A percentile compares a stretch with the other conserved stretches of the same genome.
Conservation (phyloP, 2,797 vertebrate genomes). For the Gastrophryne carolinensis region DNA sequence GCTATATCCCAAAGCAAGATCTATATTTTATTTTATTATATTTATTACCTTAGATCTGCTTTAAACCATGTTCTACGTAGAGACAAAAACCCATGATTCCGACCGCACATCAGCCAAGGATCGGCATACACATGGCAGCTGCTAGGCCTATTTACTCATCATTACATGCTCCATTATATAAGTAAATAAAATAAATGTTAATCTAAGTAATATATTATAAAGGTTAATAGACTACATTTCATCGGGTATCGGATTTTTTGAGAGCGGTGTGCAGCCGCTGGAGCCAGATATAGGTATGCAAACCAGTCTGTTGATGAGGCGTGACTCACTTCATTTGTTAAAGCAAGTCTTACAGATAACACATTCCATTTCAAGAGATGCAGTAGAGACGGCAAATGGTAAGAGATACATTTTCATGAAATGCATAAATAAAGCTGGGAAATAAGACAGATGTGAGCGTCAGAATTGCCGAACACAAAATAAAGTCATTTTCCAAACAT, state of each 20-base stretch:
- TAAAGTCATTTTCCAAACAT: not conserved
- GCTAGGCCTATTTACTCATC: not conserved
- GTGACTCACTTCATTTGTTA: not conserved
- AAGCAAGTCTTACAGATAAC: not conserved
- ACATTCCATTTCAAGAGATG: not conserved
- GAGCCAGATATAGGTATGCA: not conserved
- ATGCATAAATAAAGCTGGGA: not conserved
- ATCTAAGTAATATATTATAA: not conserved
- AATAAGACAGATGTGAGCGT: not conserved
- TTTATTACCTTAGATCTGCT: no score
- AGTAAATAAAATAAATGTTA: not conserved
- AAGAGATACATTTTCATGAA: not conserved
- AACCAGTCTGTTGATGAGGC: not conserved
- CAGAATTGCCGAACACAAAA: not conserved
- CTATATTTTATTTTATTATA: no score
- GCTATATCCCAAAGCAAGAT: no score
- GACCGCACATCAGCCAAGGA: no score
- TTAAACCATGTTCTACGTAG: no score
- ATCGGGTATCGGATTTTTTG: no score
- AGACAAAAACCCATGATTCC: no score
- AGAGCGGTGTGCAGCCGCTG: not conserved
- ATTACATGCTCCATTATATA: not conserved
- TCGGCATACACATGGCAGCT: not conserved
- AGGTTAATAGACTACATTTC: no score
- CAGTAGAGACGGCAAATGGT: not conserved